phyloP scores from a whole-genome alignment of 1,140 invertebrate species.

The Drosophila prosaltans region DNA sequence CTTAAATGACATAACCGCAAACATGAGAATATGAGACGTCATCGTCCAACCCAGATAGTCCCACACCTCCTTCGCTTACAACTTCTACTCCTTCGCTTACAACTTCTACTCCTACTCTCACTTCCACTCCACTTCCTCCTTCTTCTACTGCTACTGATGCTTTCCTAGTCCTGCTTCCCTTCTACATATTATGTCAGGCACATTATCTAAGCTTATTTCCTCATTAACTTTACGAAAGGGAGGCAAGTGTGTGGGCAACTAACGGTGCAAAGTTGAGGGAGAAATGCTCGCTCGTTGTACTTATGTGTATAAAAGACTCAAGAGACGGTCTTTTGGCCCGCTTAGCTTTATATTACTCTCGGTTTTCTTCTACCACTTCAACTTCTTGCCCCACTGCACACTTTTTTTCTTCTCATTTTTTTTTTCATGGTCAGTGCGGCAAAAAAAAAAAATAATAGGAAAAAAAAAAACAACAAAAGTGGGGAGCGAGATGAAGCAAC shows the following conservation, averaged over 20 bases:
- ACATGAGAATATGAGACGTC: conserved; percentile 71
- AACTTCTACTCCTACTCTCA: conserved; percentile 23
- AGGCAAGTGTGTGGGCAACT: not conserved
- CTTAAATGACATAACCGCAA: conserved; percentile 78
- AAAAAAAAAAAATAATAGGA: not conserved
- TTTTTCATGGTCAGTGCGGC: conserved; percentile 44
- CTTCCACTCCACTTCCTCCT: not conserved
- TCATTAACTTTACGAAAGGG: conserved; percentile 56
- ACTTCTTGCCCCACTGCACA: conserved; percentile 54
- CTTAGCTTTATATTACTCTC: conserved; percentile 51
- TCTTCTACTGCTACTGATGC: conserved; percentile 30
- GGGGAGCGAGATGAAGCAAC: not conserved
- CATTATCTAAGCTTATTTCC: conserved; percentile 80
- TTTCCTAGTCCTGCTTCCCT: conserved; percentile 10
- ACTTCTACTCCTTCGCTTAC: conserved; percentile 7
- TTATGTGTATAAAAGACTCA: conserved; percentile 32
- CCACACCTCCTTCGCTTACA: not conserved
- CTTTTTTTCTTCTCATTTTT: conserved; percentile 37
- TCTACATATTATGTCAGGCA: conserved; percentile 53
- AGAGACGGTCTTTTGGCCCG: conserved; percentile 49
- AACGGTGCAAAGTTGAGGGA: not conserved
- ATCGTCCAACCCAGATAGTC: not conserved
- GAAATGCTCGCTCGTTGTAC: conserved; percentile 22
- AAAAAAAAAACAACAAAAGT: conserved; percentile 1
- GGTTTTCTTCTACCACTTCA: conserved; percentile 40